Base-by-base conservation (phyloP, 2,888 invertebrate species). In the Lasioglossum lativentre region DNA sequence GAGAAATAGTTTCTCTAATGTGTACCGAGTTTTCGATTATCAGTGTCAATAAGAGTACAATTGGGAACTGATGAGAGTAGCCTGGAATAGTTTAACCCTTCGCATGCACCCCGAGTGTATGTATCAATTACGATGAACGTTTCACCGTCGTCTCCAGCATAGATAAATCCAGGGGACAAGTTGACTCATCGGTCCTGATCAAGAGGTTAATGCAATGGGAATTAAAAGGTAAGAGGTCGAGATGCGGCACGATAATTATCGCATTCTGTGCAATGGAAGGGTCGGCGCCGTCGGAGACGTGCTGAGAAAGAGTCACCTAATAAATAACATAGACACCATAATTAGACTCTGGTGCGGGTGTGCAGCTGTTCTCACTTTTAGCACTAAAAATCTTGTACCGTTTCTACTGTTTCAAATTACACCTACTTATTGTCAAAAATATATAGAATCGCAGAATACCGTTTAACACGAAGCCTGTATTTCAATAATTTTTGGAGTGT, bases 191-290 rank as follows among this genome's bases (percentile, higher is more conserved):
- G 52, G 52, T 52, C 23, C 23, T 23, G 52, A 52, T 23, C 52
- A 52, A 52, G 52, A 52, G 52, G 52, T 52, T 23, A 52, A 52
- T 52, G 23, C 52, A 52, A 52, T 52, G 52, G 23, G 52, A 52
- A 52, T 52, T 52, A 52, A 52, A 52, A 52, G 52, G 52, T 52
- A 52, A 52, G 52, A 52, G 52, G 52, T 52, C 52, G 52, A 52
- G 23, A 23, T 8, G 52, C 23, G 23, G 8, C 23, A 52, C 52
- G 52, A 23, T 52, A 52, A 52, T 52, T 52, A 52, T 52, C 52
- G 52, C 52, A 52, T 23, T 52, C 52, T 52, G 52, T 23, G 23
- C 23, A 52, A 23, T 52, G 52, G 6, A 8, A 23, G 8, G 52
- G 8, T 8, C 52, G 52, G 19, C 52, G 2, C 23, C 8, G 23